Evolutionary conservation across 2,797 vertebrate genomes (phyloP).

Genomic region (Eupleurogrammus muticus): DNA sequence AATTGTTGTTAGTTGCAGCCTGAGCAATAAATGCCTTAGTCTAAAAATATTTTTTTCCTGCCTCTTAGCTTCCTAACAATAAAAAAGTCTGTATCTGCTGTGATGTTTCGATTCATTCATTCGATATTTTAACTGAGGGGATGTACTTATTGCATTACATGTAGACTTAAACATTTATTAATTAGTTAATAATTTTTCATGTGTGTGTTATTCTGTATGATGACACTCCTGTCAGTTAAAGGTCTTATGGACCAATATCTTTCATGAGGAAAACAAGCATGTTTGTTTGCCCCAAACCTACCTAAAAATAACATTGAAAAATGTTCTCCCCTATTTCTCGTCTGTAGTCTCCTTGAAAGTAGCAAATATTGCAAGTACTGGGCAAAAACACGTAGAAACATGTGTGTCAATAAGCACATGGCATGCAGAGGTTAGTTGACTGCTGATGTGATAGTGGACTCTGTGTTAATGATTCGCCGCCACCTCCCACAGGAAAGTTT

Average conservation of each 20-base stretch:
- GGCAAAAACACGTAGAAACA: constrained; percentile 42
- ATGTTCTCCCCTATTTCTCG: too few relatives aligned
- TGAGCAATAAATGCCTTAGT: too few relatives aligned
- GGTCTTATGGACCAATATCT: background rate
- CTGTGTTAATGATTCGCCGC: constrained; percentile 47
- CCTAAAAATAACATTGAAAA: background rate
- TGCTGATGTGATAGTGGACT: constrained; percentile 27
- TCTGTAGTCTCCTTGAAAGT: too few relatives aligned
- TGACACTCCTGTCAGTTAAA: background rate
- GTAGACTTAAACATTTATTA: too few relatives aligned
- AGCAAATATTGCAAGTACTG: too few relatives aligned
- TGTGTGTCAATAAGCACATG: constrained; percentile 47
- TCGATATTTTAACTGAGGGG: too few relatives aligned
- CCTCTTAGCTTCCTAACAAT: background rate
- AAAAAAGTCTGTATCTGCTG: background rate
- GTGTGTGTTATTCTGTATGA: background rate
- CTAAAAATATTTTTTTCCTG: too few relatives aligned
- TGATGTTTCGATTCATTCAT: background rate
- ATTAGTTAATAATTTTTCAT: background rate
- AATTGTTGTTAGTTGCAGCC: too few relatives aligned
- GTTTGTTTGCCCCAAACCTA: background rate
- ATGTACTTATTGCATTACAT: too few relatives aligned
- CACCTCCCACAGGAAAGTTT: constrained; percentile 41
- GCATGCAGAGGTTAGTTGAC: constrained; percentile 34
- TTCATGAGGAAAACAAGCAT: constrained; percentile 1